Conservation (phyloP, 2,797 vertebrate genomes). For the Yasuhikotakia modesta region DNA sequence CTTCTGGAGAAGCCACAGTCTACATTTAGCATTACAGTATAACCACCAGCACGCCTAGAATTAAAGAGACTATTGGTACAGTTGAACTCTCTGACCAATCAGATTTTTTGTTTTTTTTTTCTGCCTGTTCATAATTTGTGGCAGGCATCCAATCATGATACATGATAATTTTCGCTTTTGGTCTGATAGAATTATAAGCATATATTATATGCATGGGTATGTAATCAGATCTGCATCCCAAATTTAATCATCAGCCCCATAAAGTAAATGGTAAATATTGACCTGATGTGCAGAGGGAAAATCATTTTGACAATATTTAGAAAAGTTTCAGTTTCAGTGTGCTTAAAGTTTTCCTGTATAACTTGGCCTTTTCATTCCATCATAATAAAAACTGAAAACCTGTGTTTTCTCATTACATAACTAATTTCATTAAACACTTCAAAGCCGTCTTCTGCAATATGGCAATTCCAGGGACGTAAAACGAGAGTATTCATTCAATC, state of each 20-base stretch:
- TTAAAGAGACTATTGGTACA: not conserved
- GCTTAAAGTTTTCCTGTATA: not conserved
- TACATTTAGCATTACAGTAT: not conserved
- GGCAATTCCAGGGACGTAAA: slow-evolving; percentile 11
- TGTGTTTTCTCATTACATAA: slow-evolving; percentile 5
- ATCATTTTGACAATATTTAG: slow-evolving; percentile 56
- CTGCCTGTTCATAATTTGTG: not conserved
- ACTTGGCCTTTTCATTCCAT: not conserved
- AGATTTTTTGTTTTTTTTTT: not conserved
- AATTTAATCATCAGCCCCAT: slow-evolving; percentile 51
- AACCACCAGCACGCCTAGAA: not conserved
- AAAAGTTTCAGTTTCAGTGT: slow-evolving; percentile 8
- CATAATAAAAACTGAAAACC: not conserved
- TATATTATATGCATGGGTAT: slow-evolving; percentile 35
- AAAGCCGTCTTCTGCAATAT: slow-evolving; percentile 16
- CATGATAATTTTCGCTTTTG: slow-evolving; percentile 7
- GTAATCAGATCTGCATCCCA: slow-evolving; percentile 54
- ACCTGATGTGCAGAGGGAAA: slow-evolving; percentile 44
- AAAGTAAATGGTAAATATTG: slow-evolving; percentile 59
- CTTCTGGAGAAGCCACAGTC: not conserved
- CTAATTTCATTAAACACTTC: slow-evolving; percentile 7
- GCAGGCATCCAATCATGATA: not conserved
- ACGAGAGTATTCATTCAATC: slow-evolving; percentile 10
- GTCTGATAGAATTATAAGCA: slow-evolving; percentile 41
- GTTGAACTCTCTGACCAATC: not conserved